Evolutionary conservation across 2,888 invertebrate species (phyloP).

Genomic region (Scelioninae gen. 1): DNA sequence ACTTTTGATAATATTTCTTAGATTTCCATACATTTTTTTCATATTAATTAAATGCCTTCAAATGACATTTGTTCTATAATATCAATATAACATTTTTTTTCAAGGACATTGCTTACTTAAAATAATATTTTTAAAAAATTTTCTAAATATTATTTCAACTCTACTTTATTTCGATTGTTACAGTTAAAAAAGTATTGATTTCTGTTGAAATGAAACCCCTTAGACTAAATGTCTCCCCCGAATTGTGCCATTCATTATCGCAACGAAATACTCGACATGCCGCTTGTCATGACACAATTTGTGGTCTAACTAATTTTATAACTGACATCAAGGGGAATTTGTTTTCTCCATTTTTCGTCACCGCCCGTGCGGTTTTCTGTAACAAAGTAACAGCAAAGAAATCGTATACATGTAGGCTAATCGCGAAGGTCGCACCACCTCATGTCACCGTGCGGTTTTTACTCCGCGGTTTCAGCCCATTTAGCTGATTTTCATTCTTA

Average conservation of each 20-base stretch:
- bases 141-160: too few relatives aligned
- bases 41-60: too few relatives aligned
- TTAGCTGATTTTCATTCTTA: background rate
- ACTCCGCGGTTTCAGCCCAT: background rate
- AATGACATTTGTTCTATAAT: too few relatives aligned
- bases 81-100: too few relatives aligned
- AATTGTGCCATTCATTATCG: constrained; percentile 2
- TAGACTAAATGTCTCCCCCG: background rate
- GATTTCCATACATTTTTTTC: too few relatives aligned
- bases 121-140: too few relatives aligned
- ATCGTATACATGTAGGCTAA: constrained; percentile 5
- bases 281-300: constrained; percentile 12
- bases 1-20: too few relatives aligned
- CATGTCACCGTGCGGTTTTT: background rate
- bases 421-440: constrained; percentile 11
- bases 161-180: too few relatives aligned
- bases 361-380: constrained; percentile 19
- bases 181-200: background rate
- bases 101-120: too few relatives aligned
- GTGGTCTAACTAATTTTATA: constrained; percentile 15
- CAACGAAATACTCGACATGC: constrained; percentile 8
- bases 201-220: constrained; percentile 10
- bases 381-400: background rate
- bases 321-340: background rate
- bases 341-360: constrained; percentile 21